phyloP scores from a whole-genome alignment of 1,140 invertebrate genomes.

The Gonioctena quinquepunctata region DNA sequence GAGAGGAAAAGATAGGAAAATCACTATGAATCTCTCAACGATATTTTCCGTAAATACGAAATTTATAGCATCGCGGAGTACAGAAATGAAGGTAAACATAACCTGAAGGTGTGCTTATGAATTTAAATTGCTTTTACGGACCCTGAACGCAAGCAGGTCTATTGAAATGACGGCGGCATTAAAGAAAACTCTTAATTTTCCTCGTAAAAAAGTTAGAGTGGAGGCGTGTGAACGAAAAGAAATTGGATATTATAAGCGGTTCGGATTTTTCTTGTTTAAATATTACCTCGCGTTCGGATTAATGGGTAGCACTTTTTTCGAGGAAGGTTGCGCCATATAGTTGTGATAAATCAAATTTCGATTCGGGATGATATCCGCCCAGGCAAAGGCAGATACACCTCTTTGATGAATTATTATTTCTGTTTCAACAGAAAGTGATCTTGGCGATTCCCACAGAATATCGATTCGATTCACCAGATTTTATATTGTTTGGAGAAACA shows the following conservation, averaged over 20 bases:
- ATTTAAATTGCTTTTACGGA: constrained; percentile 44
- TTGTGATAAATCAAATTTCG: constrained; percentile 18
- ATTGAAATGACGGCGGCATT: constrained; percentile 39
- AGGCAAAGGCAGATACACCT: background rate
- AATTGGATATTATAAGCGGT: constrained; percentile 39
- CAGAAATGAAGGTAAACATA: constrained; percentile 34
- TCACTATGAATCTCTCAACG: background rate
- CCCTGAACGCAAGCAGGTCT: constrained; percentile 27
- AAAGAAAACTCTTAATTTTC: constrained; percentile 46
- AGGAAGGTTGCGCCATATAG: background rate
- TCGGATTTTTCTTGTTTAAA: background rate
- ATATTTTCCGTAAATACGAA: constrained; percentile 17
- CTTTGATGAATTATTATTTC: background rate
- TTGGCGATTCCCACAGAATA: background rate
- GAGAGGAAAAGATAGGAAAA: background rate
- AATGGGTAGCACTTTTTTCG: constrained; percentile 9
- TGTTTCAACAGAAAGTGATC: background rate
- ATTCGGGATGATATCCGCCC: constrained; percentile 14
- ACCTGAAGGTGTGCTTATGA: constrained; percentile 45
- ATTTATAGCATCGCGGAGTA: constrained; percentile 35
- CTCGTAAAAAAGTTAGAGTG: constrained; percentile 41
- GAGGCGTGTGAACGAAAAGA: constrained; percentile 45
- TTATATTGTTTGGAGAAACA: too few species aligned
- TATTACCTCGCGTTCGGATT: background rate
- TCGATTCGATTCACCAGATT: too few species aligned